Base-by-base conservation (phyloP, 2,113 vertebrate genomes). In the Brienomyrus brachyistius region DNA sequence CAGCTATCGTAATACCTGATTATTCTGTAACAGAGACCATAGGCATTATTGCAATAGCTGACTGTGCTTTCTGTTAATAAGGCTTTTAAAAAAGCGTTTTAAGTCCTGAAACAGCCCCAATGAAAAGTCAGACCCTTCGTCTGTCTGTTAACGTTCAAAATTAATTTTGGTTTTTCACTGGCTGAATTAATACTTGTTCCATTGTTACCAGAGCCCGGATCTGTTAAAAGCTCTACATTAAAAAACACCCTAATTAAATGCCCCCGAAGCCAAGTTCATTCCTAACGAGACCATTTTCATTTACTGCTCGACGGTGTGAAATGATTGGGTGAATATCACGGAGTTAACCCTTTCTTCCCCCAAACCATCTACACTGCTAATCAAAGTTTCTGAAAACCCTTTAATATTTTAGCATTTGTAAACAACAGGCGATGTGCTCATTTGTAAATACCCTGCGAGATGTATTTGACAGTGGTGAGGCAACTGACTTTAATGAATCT, bases 231-330 rank as follows among this genome's bases (percentile, higher is more conserved):
- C 35, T 19, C 74, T 80, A 6, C 74, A 70, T 70, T 10, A 62
- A 70, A 80, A 80, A 43, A 80, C 54, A 80, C 7, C 74, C 5
- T 40, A 80, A 80, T 80, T 35, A 80, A 43, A 80, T 80, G 15
- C 31, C 35, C 74, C 74, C 43, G 31, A 80, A 80, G 35, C 74
- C 13, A 27, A 80, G 35, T 19, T 80, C n/a, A 43, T 43, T 47
- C 80, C 80, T 23, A 83, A 66, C 23, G 80, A 83, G 43, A 48
- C n/a, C 23, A 86, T 86, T 50, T 86, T 86, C 45, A 86, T 86
- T 48, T 86, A 50, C 83, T 86, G 45, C 83, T 86, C 21, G 48
- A 86, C n/a, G 45, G 19, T 86, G 83, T 50, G 45, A 50, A 50
- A 48, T 86, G 10, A 84, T 84, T 47, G 21, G 43, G 21, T 80